A percentile compares a stretch with the other conserved stretches of the same genome.
Evolutionary conservation across 1,140 invertebrate genomes (phyloP).

Genomic region (Drosophila simulans): DNA sequence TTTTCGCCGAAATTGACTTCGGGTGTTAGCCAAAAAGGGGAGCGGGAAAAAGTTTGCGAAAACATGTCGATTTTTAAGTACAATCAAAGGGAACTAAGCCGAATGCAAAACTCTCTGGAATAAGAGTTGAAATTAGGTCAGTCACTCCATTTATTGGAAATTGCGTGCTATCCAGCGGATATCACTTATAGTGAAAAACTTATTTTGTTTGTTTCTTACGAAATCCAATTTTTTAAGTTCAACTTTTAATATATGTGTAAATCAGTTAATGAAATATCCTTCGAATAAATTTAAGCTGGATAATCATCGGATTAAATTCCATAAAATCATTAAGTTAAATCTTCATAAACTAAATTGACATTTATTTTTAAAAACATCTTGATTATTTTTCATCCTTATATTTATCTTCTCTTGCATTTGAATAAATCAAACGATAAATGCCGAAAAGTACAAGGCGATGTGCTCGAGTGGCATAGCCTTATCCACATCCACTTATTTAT

Average conservation of each 20-base stretch:
- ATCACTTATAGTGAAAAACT: too few species aligned
- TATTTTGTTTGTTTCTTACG: too few species aligned
- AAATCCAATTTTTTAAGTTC: too few species aligned
- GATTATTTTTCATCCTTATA: neutral
- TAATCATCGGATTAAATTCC: too few species aligned
- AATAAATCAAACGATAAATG: neutral
- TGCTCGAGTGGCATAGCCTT: neutral
- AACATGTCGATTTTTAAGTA: slow-evolving; percentile 37
- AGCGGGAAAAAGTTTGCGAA: slow-evolving; percentile 23
- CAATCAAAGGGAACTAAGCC: slow-evolving; percentile 34
- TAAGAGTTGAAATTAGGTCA: neutral
- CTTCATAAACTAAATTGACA: too few species aligned
- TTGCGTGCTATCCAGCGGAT: too few species aligned
- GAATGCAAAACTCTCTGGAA: neutral
- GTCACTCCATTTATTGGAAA: too few species aligned
- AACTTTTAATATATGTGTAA: too few species aligned
- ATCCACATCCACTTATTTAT: slow-evolving; percentile 16
- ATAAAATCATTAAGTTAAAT: too few species aligned
- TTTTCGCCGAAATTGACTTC: slow-evolving; percentile 69
- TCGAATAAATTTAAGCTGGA: too few species aligned
- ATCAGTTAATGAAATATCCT: too few species aligned
- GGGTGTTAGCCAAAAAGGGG: slow-evolving; percentile 35
- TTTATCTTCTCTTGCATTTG: neutral
- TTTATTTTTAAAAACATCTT: too few species aligned
- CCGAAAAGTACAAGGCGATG: neutral